Base-by-base conservation (phyloP, 2,888 invertebrate species). In the Pycnomerus fuliginosus region DNA sequence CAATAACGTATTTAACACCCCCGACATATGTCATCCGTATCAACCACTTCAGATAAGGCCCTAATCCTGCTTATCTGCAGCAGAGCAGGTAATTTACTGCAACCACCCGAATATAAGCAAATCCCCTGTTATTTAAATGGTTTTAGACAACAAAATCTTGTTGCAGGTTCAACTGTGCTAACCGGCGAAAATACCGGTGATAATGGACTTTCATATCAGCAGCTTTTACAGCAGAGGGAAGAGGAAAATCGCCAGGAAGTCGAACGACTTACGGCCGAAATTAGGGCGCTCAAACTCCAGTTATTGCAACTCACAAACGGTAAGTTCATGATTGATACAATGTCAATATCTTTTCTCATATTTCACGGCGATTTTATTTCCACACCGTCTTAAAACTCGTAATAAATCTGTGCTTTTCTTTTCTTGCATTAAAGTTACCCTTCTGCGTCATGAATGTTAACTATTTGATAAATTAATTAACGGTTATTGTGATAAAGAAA, bases 221-320 rank as follows among this genome's bases (percentile, higher is more conserved):
- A 74, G 53, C 69, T 80, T 11, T 58, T 80, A 36, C 79, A 78
- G 52, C 79, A 80, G 53, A 67, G 80, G 3, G 82, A 82, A 60
- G 80, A 82, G 54, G 80, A 80, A 61, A 79, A 78, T 53, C 70
- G 76, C 28, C 74, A 76, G 43, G 80, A 82, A 69, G 77, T 83
- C 20, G 78, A 79, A 43, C 73, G 80, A 37, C 74, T 83, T 20
- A 80, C 80, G 14, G 77, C 80, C 7, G 81, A 83, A 68, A 81
- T 83, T 59, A 74, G 78, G 44, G 73, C 76, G 7, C 72, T 83
- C 38, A 81, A 80, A 62, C 68, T 79, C 39, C 78, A 80, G 65
- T 70, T 80, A 39, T 67, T 80, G 33, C 79, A 80, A 58, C 67
- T 79, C 44, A 76, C 77, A 53, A 78, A 58, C 45, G 62, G 79